These are phyloP conservation scores for Phaethon lepturus DNA, from an alignment of 2,113 vertebrate species.

Conservation along the genomic window DNA sequence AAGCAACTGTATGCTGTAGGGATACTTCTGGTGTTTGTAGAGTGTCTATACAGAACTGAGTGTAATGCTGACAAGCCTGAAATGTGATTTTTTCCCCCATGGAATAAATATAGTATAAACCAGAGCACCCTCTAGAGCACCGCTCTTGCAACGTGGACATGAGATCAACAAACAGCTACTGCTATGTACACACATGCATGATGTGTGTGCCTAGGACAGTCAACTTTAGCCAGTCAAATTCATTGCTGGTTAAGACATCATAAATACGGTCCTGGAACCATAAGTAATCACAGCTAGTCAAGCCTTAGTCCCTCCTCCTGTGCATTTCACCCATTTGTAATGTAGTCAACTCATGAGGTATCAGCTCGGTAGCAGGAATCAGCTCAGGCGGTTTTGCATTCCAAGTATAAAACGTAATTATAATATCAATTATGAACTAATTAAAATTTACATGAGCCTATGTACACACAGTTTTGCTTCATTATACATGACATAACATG, in stretches of 20 bases:
- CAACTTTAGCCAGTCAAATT: background rate
- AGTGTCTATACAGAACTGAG: background rate
- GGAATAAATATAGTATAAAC: background rate
- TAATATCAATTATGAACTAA: background rate
- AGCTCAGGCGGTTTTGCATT: background rate
- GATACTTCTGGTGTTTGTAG: background rate
- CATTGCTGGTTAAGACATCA: background rate
- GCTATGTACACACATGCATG: accelerated
- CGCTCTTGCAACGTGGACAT: background rate
- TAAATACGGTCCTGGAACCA: background rate
- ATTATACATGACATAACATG: background rate
- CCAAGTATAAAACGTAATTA: background rate
- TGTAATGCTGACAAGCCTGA: background rate
- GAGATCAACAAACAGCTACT: background rate
- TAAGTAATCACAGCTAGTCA: background rate
- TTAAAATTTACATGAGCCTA: background rate
- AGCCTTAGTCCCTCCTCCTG: background rate
- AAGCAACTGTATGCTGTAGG: background rate
- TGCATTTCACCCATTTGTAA: background rate
- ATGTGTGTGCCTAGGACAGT: background rate
- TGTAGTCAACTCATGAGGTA: background rate
- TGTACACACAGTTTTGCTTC: background rate
- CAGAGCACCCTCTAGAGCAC: background rate
- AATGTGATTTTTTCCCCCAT: background rate
- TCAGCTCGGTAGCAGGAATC: background rate